These are phyloP conservation scores for Athripsodes cinereus DNA, from an alignment of 2,888 invertebrate species.

Conservation along the genomic window DNA sequence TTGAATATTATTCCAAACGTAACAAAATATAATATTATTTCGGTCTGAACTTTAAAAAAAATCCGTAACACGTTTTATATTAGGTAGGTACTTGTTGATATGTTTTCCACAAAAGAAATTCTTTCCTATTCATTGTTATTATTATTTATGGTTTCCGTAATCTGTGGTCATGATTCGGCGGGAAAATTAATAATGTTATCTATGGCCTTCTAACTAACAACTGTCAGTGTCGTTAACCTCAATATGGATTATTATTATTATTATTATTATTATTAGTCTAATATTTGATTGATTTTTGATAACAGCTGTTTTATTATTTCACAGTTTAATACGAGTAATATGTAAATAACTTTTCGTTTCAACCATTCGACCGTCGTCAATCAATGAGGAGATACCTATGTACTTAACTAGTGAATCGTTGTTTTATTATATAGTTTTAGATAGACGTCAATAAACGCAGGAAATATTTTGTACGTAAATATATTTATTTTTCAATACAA, in stretches of 20 bases:
- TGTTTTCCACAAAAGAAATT: slow-evolving; percentile 12
- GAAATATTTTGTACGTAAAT: no score
- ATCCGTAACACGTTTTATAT: not conserved
- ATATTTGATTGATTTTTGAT: not conserved
- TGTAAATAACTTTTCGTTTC: not conserved
- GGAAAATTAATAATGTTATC: not conserved
- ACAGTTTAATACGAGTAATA: not conserved
- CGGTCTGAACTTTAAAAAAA: not conserved
- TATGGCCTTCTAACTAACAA: not conserved
- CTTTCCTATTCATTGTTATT: not conserved
- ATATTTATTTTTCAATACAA: no score
- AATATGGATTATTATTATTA: not conserved
- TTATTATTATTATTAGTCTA: not conserved
- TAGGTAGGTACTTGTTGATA: slow-evolving; percentile 18
- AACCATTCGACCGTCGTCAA: not conserved
- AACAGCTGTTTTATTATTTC: no score
- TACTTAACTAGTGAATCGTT: no score
- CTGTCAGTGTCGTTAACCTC: not conserved
- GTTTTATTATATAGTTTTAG: no score
- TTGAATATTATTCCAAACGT: no score
- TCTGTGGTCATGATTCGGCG: slow-evolving; percentile 1
- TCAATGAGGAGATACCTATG: no score
- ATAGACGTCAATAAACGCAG: no score
- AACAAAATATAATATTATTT: no score
- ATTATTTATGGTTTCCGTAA: not conserved